A percentile compares a stretch with the other conserved stretches of the same genome.
Evolutionary conservation across 1,140 invertebrate genomes (phyloP).

Genomic region (Cyphomyrmex costatus): DNA sequence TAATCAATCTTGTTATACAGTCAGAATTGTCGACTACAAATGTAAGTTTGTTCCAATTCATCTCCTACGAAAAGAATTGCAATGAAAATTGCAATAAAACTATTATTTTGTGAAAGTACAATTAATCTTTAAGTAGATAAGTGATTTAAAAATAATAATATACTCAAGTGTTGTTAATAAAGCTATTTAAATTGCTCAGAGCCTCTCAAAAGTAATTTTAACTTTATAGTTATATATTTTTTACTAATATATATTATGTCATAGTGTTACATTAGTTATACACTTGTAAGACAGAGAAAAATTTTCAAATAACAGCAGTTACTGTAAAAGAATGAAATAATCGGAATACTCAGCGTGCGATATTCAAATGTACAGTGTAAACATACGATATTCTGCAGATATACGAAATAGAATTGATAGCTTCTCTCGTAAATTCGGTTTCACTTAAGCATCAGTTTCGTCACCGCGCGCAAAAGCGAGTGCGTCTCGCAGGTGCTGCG

Average conservation of each 20-base stretch:
- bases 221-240: no score
- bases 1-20: neutral
- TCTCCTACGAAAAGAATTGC: neutral
- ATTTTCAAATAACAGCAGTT: neutral
- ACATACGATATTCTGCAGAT: neutral
- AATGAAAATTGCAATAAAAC: neutral
- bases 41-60: no score
- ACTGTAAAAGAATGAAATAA: neutral
- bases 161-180: no score
- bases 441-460: slow-evolving; percentile 35
- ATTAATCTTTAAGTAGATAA: neutral
- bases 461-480: slow-evolving; percentile 1
- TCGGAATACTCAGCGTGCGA: neutral
- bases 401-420: neutral
- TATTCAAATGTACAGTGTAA: neutral
- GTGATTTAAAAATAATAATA: no score
- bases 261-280: no score
- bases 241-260: no score
- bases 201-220: no score
- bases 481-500: slow-evolving; percentile 66
- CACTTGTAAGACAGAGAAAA: no score
- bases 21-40: neutral
- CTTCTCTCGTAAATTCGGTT: slow-evolving; percentile 36
- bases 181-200: no score
- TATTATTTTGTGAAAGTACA: neutral